phyloP scores from a whole-genome alignment of 1,140 invertebrate genomes.

The Drosophila setifemur region DNA sequence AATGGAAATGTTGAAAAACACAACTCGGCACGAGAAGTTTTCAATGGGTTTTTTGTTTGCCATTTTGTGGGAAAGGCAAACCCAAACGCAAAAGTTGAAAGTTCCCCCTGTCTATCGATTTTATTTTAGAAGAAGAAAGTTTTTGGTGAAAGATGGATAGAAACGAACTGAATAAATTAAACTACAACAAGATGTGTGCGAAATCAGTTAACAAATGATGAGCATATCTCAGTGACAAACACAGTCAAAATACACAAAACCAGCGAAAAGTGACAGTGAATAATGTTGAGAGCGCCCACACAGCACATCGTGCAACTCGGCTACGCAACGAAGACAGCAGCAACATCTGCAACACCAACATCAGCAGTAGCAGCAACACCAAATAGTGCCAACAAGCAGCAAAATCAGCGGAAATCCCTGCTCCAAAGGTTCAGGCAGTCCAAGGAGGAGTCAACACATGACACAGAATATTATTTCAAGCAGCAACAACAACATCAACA shows the following conservation, averaged over 20 bases:
- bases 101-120: conserved; percentile 9
- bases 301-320: conserved; percentile 77
- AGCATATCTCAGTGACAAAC: conserved; percentile 30
- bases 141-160: conserved; percentile 32
- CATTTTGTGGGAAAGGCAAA: neutral
- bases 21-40: conserved; percentile 17
- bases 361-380: conserved; percentile 4
- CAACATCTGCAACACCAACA: conserved; percentile 13
- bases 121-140: conserved; percentile 28
- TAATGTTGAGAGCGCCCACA: conserved; percentile 79
- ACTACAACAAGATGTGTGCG: conserved; percentile 19
- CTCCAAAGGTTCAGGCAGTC: conserved; percentile 62
- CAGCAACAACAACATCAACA: conserved; percentile 36
- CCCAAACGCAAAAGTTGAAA: conserved; percentile 23
- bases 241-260: conserved; percentile 21
- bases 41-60: neutral
- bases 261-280: conserved; percentile 75
- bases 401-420: conserved; percentile 41
- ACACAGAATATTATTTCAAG: conserved; percentile 64
- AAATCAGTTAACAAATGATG: conserved; percentile 33
- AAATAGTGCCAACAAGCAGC: conserved; percentile 33
- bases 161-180: conserved; percentile 38
- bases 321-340: conserved; percentile 52
- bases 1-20: conserved; percentile 21
- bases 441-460: conserved; percentile 11